These are phyloP conservation scores for Anneissia japonica DNA, from an alignment of 35 echinoderm and acorn worm genomes.

Conservation along the genomic window DNA sequence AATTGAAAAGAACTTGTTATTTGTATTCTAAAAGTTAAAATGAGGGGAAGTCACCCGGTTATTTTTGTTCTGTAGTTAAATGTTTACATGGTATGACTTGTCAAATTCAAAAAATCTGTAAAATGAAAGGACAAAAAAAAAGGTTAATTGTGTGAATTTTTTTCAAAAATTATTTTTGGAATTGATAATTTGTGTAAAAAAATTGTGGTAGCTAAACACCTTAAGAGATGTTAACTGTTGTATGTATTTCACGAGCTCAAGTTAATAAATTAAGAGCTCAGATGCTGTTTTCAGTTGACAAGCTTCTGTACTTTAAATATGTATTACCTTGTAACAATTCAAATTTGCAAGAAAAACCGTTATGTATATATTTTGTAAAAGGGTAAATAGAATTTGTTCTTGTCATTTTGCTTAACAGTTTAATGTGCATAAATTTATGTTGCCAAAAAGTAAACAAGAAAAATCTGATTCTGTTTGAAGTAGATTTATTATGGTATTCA, in stretches of 20 bases:
- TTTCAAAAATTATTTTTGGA: too few species aligned
- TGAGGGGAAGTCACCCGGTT: background rate
- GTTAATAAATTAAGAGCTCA: background rate
- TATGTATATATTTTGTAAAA: background rate
- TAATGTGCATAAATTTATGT: background rate
- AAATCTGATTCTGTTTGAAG: background rate
- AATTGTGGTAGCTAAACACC: too few species aligned
- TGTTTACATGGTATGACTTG: background rate
- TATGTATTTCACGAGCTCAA: too few species aligned
- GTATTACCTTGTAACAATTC: background rate
- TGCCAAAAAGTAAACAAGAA: background rate
- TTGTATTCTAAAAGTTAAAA: background rate
- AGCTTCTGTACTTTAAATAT: background rate
- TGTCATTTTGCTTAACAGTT: background rate
- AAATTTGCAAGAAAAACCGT: background rate
- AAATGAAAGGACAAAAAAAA: too few species aligned
- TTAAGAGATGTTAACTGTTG: too few species aligned
- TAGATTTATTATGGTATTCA: background rate
- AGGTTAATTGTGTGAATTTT: too few species aligned
- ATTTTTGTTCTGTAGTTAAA: background rate
- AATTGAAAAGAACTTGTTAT: background rate
- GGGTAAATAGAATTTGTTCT: background rate
- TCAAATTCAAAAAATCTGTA: background rate
- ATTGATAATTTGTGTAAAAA: too few species aligned
- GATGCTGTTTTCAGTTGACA: too few species aligned